These are phyloP conservation scores for Luehdorfia chinensis DNA, from an alignment of 1,140 invertebrate species.

Conservation along the genomic window DNA sequence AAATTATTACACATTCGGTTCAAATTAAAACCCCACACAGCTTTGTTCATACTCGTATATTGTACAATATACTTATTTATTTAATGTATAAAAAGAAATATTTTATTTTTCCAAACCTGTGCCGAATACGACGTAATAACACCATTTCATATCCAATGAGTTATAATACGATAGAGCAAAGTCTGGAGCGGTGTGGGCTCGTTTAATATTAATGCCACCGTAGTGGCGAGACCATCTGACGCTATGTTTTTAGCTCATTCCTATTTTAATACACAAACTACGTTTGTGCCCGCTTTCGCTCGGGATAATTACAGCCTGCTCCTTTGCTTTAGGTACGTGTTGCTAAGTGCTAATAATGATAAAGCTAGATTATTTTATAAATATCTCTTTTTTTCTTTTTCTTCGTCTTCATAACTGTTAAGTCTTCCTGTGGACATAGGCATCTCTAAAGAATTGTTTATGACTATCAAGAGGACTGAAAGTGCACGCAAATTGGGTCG, in stretches of 20 bases:
- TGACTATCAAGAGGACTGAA: too few species aligned
- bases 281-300: constrained; percentile 2
- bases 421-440: too few species aligned
- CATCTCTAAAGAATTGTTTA: too few species aligned
- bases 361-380: neutral
- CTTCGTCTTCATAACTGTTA: too few species aligned
- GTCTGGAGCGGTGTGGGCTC: constrained; percentile 4
- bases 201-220: constrained; percentile 13
- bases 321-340: constrained; percentile 8
- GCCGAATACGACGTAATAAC: too few species aligned
- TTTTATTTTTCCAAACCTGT: neutral
- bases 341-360: constrained; percentile 14
- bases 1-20: too few species aligned
- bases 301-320: constrained; percentile 9
- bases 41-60: too few species aligned
- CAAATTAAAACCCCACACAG: too few species aligned
- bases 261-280: constrained; percentile 16
- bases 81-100: neutral
- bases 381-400: too few species aligned
- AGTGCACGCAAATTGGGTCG: too few species aligned
- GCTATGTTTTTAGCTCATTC: constrained; percentile 14
- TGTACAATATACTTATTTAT: neutral
- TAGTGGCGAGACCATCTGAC: constrained; percentile 15
- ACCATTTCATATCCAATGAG: constrained; percentile 10
- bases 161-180: constrained; percentile 8